Conservation (phyloP, 1,140 invertebrate species). For the Magallana angulata region DNA sequence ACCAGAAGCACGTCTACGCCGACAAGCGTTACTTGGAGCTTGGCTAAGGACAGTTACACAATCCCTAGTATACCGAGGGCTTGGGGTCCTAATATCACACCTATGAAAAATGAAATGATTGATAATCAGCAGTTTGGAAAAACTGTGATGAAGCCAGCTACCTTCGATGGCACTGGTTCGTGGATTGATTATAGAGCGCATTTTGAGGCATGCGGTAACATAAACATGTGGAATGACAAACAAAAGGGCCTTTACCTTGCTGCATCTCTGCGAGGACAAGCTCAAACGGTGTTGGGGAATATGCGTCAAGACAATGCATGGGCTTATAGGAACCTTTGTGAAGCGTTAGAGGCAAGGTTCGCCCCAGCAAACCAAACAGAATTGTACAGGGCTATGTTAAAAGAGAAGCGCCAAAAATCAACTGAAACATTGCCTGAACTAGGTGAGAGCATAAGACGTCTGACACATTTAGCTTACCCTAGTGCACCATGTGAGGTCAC, state of each 20-base stretch:
- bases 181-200: slow-evolving; percentile 56
- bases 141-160: slow-evolving; percentile 37
- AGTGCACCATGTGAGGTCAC: slow-evolving; percentile 44
- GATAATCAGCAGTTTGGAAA: not conserved
- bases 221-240: slow-evolving; percentile 38
- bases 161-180: slow-evolving; percentile 48
- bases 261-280: slow-evolving; percentile 42
- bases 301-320: not conserved
- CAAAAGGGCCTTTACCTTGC: slow-evolving; percentile 52
- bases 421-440: slow-evolving; percentile 54
- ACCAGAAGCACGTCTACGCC: not conserved
- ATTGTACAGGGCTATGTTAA: slow-evolving; percentile 50
- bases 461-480: slow-evolving; percentile 55
- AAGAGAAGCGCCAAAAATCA: slow-evolving; percentile 51
- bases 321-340: not conserved
- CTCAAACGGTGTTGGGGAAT: slow-evolving; percentile 24
- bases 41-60: not conserved
- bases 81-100: not conserved
- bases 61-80: not conserved
- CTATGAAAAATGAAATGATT: not conserved
- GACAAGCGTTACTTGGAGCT: not conserved
- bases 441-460: slow-evolving; percentile 54
- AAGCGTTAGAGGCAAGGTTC: slow-evolving; percentile 50
- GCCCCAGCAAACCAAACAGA: slow-evolving; percentile 54
- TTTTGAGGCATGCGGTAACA: slow-evolving; percentile 51